Evolutionary conservation across 2,113 vertebrate species (phyloP).

Genomic region (Malurus cyaneus): DNA sequence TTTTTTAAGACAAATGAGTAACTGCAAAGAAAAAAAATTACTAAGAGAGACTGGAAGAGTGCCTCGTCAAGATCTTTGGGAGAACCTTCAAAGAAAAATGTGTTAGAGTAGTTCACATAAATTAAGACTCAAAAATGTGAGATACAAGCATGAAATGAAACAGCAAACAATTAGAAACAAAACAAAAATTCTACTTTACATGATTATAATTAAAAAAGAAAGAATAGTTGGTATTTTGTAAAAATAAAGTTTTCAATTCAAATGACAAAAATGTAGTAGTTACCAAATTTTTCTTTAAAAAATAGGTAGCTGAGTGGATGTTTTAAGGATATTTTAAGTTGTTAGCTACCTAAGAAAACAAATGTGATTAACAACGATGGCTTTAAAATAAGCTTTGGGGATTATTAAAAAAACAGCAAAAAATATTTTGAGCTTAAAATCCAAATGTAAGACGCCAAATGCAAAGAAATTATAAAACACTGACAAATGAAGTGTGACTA

Average conservation of each 20-base stretch:
- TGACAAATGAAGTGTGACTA: conserved; percentile 66
- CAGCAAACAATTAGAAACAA: conserved; percentile 76
- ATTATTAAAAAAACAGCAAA: conserved; percentile 60
- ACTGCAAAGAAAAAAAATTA: conserved; percentile 84
- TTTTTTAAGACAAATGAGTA: conserved; percentile 79
- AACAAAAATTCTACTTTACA: conserved; percentile 51
- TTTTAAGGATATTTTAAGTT: conserved; percentile 41
- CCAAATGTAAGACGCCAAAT: conserved; percentile 62
- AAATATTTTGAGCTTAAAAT: conserved; percentile 64
- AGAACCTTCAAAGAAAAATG: conserved; percentile 88
- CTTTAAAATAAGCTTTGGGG: conserved; percentile 53
- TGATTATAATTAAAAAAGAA: conserved; percentile 68
- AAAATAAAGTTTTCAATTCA: conserved; percentile 54
- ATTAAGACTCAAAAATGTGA: conserved; percentile 79
- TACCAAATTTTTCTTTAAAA: conserved; percentile 73
- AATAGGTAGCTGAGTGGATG: conserved; percentile 61
- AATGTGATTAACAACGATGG: conserved; percentile 43
- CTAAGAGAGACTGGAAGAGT: conserved; percentile 82
- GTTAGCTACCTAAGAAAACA: conserved; percentile 64
- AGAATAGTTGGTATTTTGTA: conserved; percentile 51
- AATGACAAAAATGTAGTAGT: conserved; percentile 68
- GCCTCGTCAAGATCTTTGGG: conserved; percentile 83
- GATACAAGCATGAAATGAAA: conserved; percentile 80
- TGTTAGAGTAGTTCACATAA: conserved; percentile 82
- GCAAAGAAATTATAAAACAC: conserved; percentile 70